These are phyloP conservation scores for Lanistes nyassanus DNA, from an alignment of 1,140 invertebrate genomes.

Conservation along the genomic window DNA sequence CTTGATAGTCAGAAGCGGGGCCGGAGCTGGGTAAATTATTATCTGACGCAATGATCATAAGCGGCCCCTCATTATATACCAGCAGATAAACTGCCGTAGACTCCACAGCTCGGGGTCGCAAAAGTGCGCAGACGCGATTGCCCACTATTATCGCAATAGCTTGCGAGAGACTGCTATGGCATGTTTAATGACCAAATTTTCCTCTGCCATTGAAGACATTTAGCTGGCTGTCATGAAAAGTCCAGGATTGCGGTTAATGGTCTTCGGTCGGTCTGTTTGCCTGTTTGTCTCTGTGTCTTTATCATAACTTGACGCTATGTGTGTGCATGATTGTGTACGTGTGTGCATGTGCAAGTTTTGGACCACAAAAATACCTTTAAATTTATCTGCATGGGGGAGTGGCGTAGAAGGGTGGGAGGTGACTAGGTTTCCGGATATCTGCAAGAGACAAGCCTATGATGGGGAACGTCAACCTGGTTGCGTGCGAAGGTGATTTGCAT, in stretches of 20 bases:
- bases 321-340: background rate
- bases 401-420: background rate
- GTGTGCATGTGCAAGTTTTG: background rate
- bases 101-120: background rate
- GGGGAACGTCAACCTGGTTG: background rate
- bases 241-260: too few relatives aligned
- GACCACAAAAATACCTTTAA: background rate
- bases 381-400: background rate
- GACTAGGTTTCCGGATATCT: background rate
- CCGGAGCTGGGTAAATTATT: too few relatives aligned
- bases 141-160: background rate
- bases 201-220: background rate
- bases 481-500: background rate
- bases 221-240: background rate
- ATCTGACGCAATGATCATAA: too few relatives aligned
- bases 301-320: background rate
- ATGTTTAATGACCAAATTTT: background rate
- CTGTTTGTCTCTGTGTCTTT: slow-evolving; percentile 9
- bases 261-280: background rate
- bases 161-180: background rate
- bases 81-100: too few relatives aligned
- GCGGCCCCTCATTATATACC: too few relatives aligned
- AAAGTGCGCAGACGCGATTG: too few relatives aligned
- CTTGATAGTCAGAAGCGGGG: too few relatives aligned
- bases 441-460: background rate